These are phyloP conservation scores for Micromussa lordhowensis DNA, from an alignment of 92 coral and sea anemone species.

Conservation along the genomic window DNA sequence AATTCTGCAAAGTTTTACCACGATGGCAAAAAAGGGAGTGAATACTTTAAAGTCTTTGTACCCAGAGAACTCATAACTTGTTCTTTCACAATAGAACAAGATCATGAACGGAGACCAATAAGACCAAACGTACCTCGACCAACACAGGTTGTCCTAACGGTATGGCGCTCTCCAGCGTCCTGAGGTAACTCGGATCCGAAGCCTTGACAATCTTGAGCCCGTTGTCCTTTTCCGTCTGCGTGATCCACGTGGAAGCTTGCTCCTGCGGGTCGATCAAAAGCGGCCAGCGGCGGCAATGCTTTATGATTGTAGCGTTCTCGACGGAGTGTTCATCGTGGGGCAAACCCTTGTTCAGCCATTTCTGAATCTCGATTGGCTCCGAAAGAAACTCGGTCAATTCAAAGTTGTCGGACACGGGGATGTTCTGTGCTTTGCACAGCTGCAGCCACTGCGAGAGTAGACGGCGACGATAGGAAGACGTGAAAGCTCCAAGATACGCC, in stretches of 20 bases:
- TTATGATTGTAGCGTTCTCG: constrained; percentile 87
- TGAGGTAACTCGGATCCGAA: constrained; percentile 77
- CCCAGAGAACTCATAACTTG: too few species aligned
- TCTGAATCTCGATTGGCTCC: constrained; percentile 87
- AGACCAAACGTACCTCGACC: constrained; percentile 71
- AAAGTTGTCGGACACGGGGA: constrained; percentile 80
- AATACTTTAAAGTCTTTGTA: too few species aligned
- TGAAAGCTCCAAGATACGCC: constrained; percentile 92
- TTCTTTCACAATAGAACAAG: too few species aligned
- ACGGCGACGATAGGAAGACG: constrained; percentile 73
- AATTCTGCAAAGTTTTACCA: too few species aligned
- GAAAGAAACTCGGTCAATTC: constrained; percentile 90
- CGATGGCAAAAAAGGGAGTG: too few species aligned
- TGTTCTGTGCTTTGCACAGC: constrained; percentile 71
- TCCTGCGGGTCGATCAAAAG: constrained; percentile 95
- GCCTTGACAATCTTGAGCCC: constrained; percentile 91
- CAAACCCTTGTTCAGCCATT: constrained; percentile 83
- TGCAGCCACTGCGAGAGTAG: constrained; percentile 81
- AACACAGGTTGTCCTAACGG: constrained; percentile 93
- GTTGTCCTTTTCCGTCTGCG: constrained; percentile 84
- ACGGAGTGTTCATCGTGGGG: constrained; percentile 91
- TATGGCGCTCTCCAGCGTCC: constrained; percentile 87
- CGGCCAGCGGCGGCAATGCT: constrained; percentile 96
- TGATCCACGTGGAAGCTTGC: constrained; percentile 94
- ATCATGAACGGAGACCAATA: background rate